Evolutionary conservation across 2,888 invertebrate species (phyloP), one percentile per base, ranked within the genome.

Genomic region (Rhogogaster chlorosoma): DNA sequence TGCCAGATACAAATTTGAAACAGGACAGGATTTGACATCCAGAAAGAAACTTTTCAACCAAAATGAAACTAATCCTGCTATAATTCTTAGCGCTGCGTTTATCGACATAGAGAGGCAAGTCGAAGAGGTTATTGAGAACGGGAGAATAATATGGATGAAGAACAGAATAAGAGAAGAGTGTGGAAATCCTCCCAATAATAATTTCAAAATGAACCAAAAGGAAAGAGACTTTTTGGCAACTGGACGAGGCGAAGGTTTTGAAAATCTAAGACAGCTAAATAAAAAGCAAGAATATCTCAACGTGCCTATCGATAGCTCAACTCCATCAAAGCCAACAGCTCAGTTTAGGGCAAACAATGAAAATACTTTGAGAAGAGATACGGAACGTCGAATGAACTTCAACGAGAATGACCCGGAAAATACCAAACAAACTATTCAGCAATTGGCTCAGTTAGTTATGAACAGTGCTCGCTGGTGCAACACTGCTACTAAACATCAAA

Each of bases 391-490:
- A 64, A 67, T 83, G n/a, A 83, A 70, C 45, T 83, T 83, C n/a
- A 26, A 67, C n/a, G 85, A 87, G 6, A 53, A 85, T 26, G 61
- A 64, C 22, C 90, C 92, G 5, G 83, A 67, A 1, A 32, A 83
- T 83, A 67, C 83, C 32, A 91, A 90, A 36, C 93, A 90, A 71
- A 92, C 91, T 4, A 92, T 93, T 84, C 93, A 92, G 57, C 92
- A 93, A 22, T 86, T 93, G 18, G 92, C 92, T 15, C 90, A 91
- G n/a, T 86, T 92, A 1, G 92, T 93, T 2, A 93, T 93, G 93
- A 92, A 93, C 42, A 91, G 92, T 49, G 91, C 91, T 2, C 91
- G 93, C n/a, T 93, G 93, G 93, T 90, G 90, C 32, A 89, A 93
- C 61, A 84, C 84, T 6, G 87, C 88, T 18, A 49, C 22, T 22